Base-by-base conservation (phyloP, 1,140 invertebrate genomes). In the Heliconius hewitsoni region DNA sequence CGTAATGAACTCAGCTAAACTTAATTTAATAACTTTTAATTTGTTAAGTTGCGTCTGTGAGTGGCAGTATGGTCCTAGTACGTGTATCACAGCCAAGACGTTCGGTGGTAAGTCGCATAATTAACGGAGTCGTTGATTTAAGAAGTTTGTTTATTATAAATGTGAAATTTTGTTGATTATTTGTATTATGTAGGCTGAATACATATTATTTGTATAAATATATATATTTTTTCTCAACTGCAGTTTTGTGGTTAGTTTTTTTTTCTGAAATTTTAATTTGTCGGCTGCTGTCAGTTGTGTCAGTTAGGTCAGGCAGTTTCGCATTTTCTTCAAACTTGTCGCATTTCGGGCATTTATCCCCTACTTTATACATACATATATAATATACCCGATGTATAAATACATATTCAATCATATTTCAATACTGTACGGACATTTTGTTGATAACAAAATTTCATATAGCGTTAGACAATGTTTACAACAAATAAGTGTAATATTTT, bases 141-240 rank as follows among this genome's bases (percentile, higher is more conserved):
- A 8, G 52, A 46, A 42, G 27, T 34, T 50, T 77, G 66, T 77
- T 74, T 81, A 78, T 71, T 82, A 83, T 80, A 78, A 73, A 70
- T 71, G 72, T 83, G 77, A 77, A 77, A 83, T 77, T 83, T 91
- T 91, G 89, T 92, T 91, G 83, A 88, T 91, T 92, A 91, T 89
- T 92, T 92, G 27, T 72, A 34, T 66, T 66, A 30, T 66, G 60
- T 66, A 66, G 30, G 27, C 30, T 8, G n/a, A 23, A 60, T 60
- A 60, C 55, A 66, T 66, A 66, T 66, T 66, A 27, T 27, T 66
- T 66, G 60, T 66, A 66, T 66, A 23, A 23, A 23, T 23, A n/a
- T 66, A 66, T 66, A 66, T 66, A 66, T 66, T 66, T 27, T 30
- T 66, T 66, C 23, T n/a, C 27, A 27, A 13, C 60, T 60, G 60